phyloP scores from a whole-genome alignment of 2,797 vertebrate genomes.

The Garrulus glandarius region DNA sequence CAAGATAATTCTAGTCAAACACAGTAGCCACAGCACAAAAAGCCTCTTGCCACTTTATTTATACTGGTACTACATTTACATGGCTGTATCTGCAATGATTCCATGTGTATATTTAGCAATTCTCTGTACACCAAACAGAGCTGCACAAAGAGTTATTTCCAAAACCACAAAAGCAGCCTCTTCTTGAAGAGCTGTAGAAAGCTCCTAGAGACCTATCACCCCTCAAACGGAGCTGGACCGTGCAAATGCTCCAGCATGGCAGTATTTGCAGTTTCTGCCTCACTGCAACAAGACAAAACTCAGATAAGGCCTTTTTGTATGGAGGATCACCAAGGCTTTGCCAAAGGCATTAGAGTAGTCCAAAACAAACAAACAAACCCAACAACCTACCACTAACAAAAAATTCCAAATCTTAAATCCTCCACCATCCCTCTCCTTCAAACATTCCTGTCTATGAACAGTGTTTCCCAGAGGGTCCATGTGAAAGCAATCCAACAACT shows the following conservation, averaged over 20 bases:
- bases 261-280: neutral
- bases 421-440: neutral
- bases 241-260: neutral
- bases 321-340: neutral
- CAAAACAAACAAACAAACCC: neutral
- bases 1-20: neutral
- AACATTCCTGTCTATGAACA: neutral
- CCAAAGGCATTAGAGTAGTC: neutral
- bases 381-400: neutral
- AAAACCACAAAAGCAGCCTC: neutral
- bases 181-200: neutral
- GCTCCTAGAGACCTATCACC: neutral
- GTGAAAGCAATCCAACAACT: neutral
- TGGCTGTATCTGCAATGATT: neutral
- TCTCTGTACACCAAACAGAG: neutral
- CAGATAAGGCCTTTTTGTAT: neutral
- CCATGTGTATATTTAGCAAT: neutral
- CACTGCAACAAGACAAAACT: neutral
- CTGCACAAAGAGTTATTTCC: neutral
- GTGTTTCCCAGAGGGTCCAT: neutral
- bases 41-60: neutral
- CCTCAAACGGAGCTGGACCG: neutral
- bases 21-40: neutral
- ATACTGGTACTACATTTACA: neutral
- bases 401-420: neutral